These are phyloP conservation scores for Emesis furor DNA, from an alignment of 2,888 invertebrate species.

Conservation along the genomic window DNA sequence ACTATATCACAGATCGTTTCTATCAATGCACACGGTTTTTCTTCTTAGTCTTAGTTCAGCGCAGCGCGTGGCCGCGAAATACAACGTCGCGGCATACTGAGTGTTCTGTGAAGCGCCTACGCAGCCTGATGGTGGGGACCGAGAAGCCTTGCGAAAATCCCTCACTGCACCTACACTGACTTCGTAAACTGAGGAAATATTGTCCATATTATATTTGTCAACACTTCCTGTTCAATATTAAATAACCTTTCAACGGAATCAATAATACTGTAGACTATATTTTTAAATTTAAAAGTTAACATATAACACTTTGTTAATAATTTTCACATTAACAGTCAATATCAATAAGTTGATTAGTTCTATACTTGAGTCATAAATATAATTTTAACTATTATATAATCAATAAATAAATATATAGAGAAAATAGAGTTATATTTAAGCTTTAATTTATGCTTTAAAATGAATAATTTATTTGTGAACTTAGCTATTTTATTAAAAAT, in stretches of 20 bases:
- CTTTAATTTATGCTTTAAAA: too few relatives aligned
- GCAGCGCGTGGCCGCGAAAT: constrained; percentile 81
- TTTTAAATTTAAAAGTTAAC: too few relatives aligned
- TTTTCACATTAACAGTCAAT: too few relatives aligned
- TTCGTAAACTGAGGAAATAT: constrained; percentile 71
- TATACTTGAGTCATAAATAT: too few relatives aligned
- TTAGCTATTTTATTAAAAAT: too few relatives aligned
- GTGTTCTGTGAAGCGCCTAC: constrained; percentile 82
- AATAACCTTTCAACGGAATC: constrained; percentile 29
- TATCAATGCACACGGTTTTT: constrained; percentile 85
- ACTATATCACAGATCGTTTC: constrained; percentile 90
- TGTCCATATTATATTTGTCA: constrained; percentile 65
- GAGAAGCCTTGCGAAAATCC: constrained; percentile 90
- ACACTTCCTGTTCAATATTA: constrained; percentile 62
- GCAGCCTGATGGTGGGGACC: constrained; percentile 84
- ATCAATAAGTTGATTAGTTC: too few relatives aligned
- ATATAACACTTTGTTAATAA: too few relatives aligned
- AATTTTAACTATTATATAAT: too few relatives aligned
- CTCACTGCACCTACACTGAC: constrained; percentile 76
- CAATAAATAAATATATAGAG: too few relatives aligned
- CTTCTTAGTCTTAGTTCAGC: constrained; percentile 78
- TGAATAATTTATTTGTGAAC: too few relatives aligned
- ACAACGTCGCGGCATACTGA: constrained; percentile 80
- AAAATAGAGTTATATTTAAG: too few relatives aligned
- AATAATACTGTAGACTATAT: not conserved